A percentile compares a stretch with the other conserved stretches of the same genome.
phyloP scores from a whole-genome alignment of 2,888 invertebrate species.

The Drosophila trichaetosa region DNA sequence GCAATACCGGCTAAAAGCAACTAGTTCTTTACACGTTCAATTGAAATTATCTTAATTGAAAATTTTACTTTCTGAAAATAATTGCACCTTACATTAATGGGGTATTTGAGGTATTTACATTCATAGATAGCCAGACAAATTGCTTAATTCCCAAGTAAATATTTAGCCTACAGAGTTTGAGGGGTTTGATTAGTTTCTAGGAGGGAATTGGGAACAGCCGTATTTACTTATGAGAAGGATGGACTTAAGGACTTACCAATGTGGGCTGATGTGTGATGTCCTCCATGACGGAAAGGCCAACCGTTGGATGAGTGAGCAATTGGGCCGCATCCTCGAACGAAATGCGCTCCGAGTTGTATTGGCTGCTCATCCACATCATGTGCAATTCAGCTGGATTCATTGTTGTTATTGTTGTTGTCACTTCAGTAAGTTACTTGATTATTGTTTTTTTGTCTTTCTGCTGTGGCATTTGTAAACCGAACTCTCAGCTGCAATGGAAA shows the following conservation, averaged over 20 bases:
- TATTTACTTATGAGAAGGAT: background rate
- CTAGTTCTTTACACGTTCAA: background rate
- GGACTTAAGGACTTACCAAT: conserved; percentile 85
- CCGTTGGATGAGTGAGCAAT: conserved; percentile 85
- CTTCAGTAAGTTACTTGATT: conserved; percentile 20
- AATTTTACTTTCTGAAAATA: background rate
- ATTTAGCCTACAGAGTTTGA: conserved; percentile 11
- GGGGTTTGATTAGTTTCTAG: conserved; percentile 40
- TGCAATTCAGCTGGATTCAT: conserved; percentile 81
- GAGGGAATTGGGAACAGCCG: background rate
- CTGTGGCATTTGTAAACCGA: conserved; percentile 26
- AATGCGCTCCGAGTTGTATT: conserved; percentile 84
- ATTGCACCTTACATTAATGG: conserved; percentile 5
- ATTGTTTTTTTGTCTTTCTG: conserved; percentile 27
- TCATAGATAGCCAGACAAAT: conserved; percentile 22
- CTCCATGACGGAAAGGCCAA: conserved; percentile 86
- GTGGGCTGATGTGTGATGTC: conserved; percentile 86
- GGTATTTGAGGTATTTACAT: background rate
- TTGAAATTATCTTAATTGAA: conserved; percentile 9
- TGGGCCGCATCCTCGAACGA: conserved; percentile 84
- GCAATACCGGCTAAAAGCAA: background rate
- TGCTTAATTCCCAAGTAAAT: conserved; percentile 48
- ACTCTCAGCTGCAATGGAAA: conserved; percentile 33
- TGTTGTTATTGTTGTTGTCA: conserved; percentile 24
- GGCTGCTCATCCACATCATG: conserved; percentile 89